Evolutionary conservation across 2,797 vertebrate genomes (phyloP).

Genomic region (Xiphophorus birchmanni): DNA sequence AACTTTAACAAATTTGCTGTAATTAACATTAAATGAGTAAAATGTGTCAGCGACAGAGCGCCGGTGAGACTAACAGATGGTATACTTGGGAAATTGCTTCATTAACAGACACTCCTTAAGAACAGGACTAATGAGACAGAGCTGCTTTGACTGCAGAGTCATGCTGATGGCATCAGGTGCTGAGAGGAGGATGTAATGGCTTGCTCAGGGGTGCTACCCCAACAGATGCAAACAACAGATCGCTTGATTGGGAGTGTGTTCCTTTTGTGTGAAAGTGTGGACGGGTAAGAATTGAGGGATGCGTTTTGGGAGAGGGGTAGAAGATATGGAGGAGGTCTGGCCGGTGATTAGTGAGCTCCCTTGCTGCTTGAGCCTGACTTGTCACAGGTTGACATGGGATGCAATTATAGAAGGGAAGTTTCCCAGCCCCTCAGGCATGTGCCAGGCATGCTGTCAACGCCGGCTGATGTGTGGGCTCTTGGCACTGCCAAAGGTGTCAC

Average conservation of each 20-base stretch:
- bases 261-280: slow-evolving; percentile 23
- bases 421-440: slow-evolving; percentile 69
- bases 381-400: slow-evolving; percentile 76
- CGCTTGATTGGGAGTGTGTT: slow-evolving; percentile 6
- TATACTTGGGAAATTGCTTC: slow-evolving; percentile 42
- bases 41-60: slow-evolving; percentile 36
- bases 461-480: slow-evolving; percentile 68
- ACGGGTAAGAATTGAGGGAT: slow-evolving; percentile 10
- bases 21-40: slow-evolving; percentile 57
- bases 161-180: slow-evolving; percentile 60
- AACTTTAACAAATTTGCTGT: slow-evolving; percentile 55
- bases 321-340: slow-evolving; percentile 57
- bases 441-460: slow-evolving; percentile 72
- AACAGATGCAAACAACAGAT: slow-evolving; percentile 39
- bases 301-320: slow-evolving; percentile 40
- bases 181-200: slow-evolving; percentile 53
- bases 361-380: slow-evolving; percentile 61
- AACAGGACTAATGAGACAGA: slow-evolving; percentile 56
- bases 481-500: slow-evolving; percentile 69
- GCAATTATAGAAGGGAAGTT: slow-evolving; percentile 76
- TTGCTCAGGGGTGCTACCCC: slow-evolving; percentile 33
- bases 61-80: slow-evolving; percentile 55
- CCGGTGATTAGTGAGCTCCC: slow-evolving; percentile 69
- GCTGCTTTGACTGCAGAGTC: slow-evolving; percentile 54
- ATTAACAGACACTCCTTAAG: slow-evolving; percentile 42